Base-by-base conservation (phyloP, 2,797 vertebrate genomes). In the Ciconia nigra region DNA sequence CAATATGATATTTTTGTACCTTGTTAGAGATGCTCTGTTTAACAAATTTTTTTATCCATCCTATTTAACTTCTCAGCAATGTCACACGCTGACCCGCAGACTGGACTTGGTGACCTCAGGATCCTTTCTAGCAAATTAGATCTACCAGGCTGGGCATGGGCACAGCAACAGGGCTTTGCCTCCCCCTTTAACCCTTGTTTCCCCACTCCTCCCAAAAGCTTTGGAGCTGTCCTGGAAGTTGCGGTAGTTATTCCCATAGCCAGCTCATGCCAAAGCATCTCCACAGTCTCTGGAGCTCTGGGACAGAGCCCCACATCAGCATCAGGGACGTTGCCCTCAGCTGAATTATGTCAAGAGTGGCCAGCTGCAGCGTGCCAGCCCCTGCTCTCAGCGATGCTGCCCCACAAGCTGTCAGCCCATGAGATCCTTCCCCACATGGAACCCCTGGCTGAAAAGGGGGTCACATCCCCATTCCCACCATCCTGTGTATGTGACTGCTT, bases 381-480 rank as follows among this genome's bases (percentile, higher is more conserved):
- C 7, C 7, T 42, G 26, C 46, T 81, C 29, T n/a, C 39, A 28
- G 29, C 6, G 10, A 22, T 39, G 61, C 41, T 58, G 46, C n/a
- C 33, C 7, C 11, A 52, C 4, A 18, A 57, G 31, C 57, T 78
- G 15, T 21, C 44, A 81, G 28, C 7, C 21, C 42, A 33, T 0
- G 1, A 39, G 24, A 69, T 62, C 24, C 47, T 70, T 91, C 18
- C 7, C 19, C 21, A 5, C 5, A 1, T 0, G 0, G 35, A 16
- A 21, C 4, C 1, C 4, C 11, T 16, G 7, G 11, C 12, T 70
- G n/a, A 61, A 93, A 86, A 74, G 12, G 10, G 35, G 3, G 10
- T 94, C 47, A 83, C 3, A 15, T 87, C 20, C 42, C 37, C 44
- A 33, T 63, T 82, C 63, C 58, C 39, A 82, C 24, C 19, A 52